Base-by-base conservation (phyloP, 2,113 vertebrate species). In the Opisthocomus hoazin region DNA sequence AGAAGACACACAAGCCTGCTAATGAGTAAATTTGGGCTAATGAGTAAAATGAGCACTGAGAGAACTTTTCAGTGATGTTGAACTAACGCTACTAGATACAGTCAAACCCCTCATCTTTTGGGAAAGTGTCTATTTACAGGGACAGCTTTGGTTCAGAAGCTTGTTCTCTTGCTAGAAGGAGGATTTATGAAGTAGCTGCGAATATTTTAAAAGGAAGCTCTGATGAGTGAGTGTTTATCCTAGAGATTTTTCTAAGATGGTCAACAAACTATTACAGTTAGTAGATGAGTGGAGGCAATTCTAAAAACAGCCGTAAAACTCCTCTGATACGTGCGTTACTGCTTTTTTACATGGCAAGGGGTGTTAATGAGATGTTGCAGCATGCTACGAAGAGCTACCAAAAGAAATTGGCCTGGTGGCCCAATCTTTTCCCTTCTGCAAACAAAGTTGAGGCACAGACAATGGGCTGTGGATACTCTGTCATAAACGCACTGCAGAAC, bases 1-100 rank as follows among this genome's bases (percentile, higher is more conserved):
- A 64, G 39, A 74, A 46, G 43, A 27, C 0, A 0, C 0, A 1
- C 9, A 32, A 84, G 30, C 24, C 43, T 5, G 1, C 30, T 64
- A 43, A 66, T 51, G 34, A 84, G 39, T 60, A 64, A 70, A 78
- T 60, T 36, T 43, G 56, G 8, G 20, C 3, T 60, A 73, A n/a
- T n/a, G n/a, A n/a, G n/a, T n/a, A n/a, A n/a, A 92, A n/a, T 60
- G 37, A 93, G 29, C 39, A n/a, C 29, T 8, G 58, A 69, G 50
- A 60, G 23, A 80, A 61, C 46, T 81, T 71, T 89, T 70, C 88
- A 68, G 4, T 70, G 8, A 27, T 27, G 17, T 57, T 74, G 64
- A 85, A 68, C 21, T 77, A 73, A 39, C 34, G 60, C 53, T 20
- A 4, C 10, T 30, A 26, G 27, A 56, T 45, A 37, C 17, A 60